These are phyloP conservation scores for Clarias gariepinus DNA, from an alignment of 2,113 vertebrate genomes.

Conservation along the genomic window DNA sequence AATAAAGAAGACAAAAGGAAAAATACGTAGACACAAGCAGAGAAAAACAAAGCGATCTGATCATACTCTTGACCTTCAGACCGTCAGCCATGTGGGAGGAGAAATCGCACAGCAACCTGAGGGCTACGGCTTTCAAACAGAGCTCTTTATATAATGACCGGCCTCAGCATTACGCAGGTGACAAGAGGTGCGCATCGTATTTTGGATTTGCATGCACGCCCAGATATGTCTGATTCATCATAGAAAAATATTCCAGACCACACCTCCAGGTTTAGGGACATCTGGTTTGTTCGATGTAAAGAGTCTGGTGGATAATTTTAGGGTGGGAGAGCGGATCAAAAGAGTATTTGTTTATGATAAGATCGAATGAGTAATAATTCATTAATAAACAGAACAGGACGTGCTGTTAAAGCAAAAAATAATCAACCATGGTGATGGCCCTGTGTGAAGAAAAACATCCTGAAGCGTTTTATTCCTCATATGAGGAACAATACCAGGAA, in stretches of 20 bases:
- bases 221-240: conserved; percentile 12
- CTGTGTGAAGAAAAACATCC: neutral
- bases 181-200: neutral
- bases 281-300: conserved; percentile 8
- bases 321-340: neutral
- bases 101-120: no score
- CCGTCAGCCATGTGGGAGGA: no score
- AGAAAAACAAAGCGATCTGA: conserved; percentile 20
- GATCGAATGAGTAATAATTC: neutral
- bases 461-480: neutral
- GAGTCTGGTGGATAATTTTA: neutral
- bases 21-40: neutral
- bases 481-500: neutral
- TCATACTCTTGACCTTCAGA: no score
- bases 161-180: neutral
- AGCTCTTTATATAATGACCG: conserved; percentile 25
- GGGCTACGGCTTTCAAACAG: no score
- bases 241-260: neutral
- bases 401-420: neutral
- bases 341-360: neutral
- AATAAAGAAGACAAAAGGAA: neutral
- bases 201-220: neutral
- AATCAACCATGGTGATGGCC: neutral
- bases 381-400: neutral
- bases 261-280: neutral